Conservation (phyloP, 1,140 invertebrate species). For the Thrips palmi region DNA sequence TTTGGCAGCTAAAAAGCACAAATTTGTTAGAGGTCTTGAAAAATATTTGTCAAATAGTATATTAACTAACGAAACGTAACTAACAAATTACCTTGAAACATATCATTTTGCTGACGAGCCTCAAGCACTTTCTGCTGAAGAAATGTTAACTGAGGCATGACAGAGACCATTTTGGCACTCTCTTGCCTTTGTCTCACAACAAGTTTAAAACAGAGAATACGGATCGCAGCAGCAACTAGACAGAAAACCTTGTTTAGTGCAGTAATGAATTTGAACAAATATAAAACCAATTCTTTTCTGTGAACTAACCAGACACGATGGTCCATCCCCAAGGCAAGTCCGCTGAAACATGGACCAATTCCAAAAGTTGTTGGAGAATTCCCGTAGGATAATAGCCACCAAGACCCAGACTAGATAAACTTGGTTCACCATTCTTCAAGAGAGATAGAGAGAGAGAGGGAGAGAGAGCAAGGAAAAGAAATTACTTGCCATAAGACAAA, state of each 20-base stretch:
- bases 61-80: neutral
- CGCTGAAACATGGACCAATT: constrained; percentile 54
- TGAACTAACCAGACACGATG: constrained; percentile 46
- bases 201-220: constrained; percentile 61
- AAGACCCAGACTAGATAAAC: constrained; percentile 60
- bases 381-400: constrained; percentile 60
- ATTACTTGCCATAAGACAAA: too few relatives aligned
- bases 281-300: constrained; percentile 2
- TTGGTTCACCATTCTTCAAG: constrained; percentile 60
- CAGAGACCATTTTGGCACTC: constrained; percentile 57
- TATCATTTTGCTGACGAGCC: constrained; percentile 59
- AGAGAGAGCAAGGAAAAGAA: too few relatives aligned
- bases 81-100: constrained; percentile 39
- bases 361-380: constrained; percentile 56
- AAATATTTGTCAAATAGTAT: constrained; percentile 3
- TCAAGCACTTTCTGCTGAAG: constrained; percentile 67
- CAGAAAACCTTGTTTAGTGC: constrained; percentile 13
- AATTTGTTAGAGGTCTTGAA: constrained; percentile 8
- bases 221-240: constrained; percentile 54
- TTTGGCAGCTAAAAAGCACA: constrained; percentile 32
- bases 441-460: too few relatives aligned
- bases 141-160: constrained; percentile 59
- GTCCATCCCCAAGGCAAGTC: constrained; percentile 80
- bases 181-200: constrained; percentile 57
- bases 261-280: constrained; percentile 6